These are phyloP conservation scores for Agrotis segetum DNA, from an alignment of 2,888 invertebrate species.

Conservation along the genomic window DNA sequence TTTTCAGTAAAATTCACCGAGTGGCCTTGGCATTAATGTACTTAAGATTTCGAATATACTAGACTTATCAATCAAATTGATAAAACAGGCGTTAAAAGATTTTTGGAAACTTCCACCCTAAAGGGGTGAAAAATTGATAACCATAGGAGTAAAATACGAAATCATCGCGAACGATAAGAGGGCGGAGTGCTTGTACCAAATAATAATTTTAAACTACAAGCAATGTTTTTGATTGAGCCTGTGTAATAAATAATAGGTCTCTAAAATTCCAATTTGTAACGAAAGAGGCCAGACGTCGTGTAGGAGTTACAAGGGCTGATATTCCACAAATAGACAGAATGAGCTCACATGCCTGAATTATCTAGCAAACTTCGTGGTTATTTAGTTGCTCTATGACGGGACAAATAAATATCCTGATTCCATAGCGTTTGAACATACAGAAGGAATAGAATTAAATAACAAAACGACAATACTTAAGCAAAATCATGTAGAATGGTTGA, in stretches of 20 bases:
- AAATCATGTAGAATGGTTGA: too few species aligned
- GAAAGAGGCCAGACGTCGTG: slow-evolving; percentile 13
- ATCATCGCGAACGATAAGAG: too few species aligned
- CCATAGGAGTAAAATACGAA: too few species aligned
- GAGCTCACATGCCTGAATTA: slow-evolving; percentile 11
- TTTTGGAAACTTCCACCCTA: too few species aligned
- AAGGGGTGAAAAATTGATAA: too few species aligned
- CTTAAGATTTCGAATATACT: too few species aligned
- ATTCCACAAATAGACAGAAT: slow-evolving; percentile 13
- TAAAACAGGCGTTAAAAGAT: too few species aligned
- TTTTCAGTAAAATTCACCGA: too few species aligned
- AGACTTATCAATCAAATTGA: too few species aligned
- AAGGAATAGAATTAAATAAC: not conserved
- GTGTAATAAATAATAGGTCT: not conserved
- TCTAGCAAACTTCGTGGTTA: not conserved
- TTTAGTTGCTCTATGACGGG: not conserved
- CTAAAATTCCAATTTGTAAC: not conserved
- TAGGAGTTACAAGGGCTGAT: slow-evolving; percentile 15
- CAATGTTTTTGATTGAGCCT: not conserved
- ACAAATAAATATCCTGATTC: not conserved
- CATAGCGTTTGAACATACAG: not conserved
- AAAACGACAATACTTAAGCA: not conserved
- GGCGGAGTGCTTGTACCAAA: too few species aligned
- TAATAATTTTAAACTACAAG: not conserved
- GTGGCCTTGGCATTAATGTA: too few species aligned